Evolutionary conservation across 2,113 vertebrate species (phyloP), one percentile per base, ranked within the genome.

Genomic region (Oryzias melastigma): DNA sequence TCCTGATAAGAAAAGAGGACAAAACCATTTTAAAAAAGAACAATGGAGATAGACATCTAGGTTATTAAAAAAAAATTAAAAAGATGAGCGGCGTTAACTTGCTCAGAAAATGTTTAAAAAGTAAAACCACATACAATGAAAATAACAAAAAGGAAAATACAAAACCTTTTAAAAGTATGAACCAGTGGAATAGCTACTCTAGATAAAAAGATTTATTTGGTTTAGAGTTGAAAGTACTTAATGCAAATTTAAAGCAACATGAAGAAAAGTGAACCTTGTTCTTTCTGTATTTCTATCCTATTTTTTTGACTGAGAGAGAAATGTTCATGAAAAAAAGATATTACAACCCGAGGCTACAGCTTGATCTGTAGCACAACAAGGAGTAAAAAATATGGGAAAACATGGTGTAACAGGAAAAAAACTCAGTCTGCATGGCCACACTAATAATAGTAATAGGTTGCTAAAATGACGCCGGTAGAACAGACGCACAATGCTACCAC

Each of bases 61-160:
- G 29, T 17, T 50, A 62, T 58, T 81, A 44, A 78, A 51, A 61
- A 59, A 20, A 44, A 66, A n/a, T 25, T 25, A 52, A 15, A 58
- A 52, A 15, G 6, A 17, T 22, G 15, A 42, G 42, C 7, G 16
- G 24, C 18, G 4, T 19, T 19, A 48, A 27, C 51, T 60, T 27
- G 25, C 25, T 27, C 25, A 27, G 25, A 6, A 27, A 27, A 27
- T 27, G 6, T 27, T 27, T 27, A 62, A 16, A n/a, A 63, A 59
- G 51, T 50, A 7, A 66, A 49, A 59, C 62, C 17, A 51, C 6
- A 29, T 50, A 22, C 68, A 68, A 50, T 35, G 18, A 45, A 47
- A 12, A 10, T 8, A 18, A 13, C 46, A 18, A 44, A 43, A 18
- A 16, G 27, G 29, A 4, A 45, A 58, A 0, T 53, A 45, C 44